phyloP scores from a whole-genome alignment of 1,140 invertebrate species.

The Orchesella cincta region DNA sequence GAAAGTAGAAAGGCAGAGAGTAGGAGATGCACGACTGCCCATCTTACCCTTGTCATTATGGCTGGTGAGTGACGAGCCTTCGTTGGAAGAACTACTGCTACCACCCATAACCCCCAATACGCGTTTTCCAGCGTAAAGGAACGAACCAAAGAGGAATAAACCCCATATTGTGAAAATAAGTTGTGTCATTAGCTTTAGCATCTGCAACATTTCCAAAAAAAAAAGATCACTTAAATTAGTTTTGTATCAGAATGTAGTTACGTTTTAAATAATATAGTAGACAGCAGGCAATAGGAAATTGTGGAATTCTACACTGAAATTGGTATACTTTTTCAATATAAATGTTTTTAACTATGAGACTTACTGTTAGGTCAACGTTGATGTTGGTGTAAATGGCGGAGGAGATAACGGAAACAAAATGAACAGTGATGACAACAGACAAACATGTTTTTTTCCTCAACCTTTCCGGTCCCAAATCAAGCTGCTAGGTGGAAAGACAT shows the following conservation, averaged over 20 bases:
- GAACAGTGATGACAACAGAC: slow-evolving; percentile 62
- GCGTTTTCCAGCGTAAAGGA: slow-evolving; percentile 60
- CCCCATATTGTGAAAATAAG: slow-evolving; percentile 64
- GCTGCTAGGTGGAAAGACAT: slow-evolving; percentile 53
- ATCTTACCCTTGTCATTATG: slow-evolving; percentile 51
- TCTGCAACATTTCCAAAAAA: slow-evolving; percentile 50
- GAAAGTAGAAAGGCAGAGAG: no score
- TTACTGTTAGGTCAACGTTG: slow-evolving; percentile 58
- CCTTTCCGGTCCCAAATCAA: slow-evolving; percentile 61
- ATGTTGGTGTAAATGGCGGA: slow-evolving; percentile 61
- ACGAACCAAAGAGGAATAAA: slow-evolving; percentile 61
- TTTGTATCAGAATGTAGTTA: no score
- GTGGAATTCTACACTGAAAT: no score
- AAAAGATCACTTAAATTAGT: no score
- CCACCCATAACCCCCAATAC: slow-evolving; percentile 45
- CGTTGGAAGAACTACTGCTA: slow-evolving; percentile 42
- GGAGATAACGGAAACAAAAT: slow-evolving; percentile 62
- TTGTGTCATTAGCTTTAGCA: slow-evolving; percentile 62
- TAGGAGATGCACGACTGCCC: no score
- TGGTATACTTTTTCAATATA: no score
- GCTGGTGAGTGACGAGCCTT: slow-evolving; percentile 36
- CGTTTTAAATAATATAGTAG: slow-evolving; percentile 15
- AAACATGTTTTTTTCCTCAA: slow-evolving; percentile 62
- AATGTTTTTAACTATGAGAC: no score
- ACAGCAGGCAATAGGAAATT: no score